phyloP scores from a whole-genome alignment of 1,140 invertebrate genomes.

The Monomorium pharaonis region DNA sequence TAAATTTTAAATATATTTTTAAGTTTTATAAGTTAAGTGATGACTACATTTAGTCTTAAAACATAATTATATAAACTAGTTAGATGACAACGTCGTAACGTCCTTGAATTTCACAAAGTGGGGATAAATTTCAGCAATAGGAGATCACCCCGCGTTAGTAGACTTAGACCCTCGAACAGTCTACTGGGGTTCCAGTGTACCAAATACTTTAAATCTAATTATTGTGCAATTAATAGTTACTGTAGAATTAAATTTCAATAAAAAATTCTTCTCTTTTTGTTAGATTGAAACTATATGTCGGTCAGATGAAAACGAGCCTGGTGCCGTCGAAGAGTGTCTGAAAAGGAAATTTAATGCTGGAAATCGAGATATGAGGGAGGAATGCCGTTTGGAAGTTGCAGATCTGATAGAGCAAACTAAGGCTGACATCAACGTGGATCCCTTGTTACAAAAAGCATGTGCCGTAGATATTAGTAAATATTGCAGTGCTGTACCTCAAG shows the following conservation, averaged over 20 bases:
- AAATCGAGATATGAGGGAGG: slow-evolving; percentile 89
- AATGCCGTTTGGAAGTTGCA: slow-evolving; percentile 93
- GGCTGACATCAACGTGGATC: slow-evolving; percentile 94
- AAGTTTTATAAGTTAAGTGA: too few species aligned
- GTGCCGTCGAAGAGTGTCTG: slow-evolving; percentile 94
- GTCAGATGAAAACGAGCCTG: slow-evolving; percentile 82
- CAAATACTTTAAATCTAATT: background rate
- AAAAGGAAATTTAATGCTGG: slow-evolving; percentile 90
- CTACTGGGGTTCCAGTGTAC: too few species aligned
- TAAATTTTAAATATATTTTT: too few species aligned
- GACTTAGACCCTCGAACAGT: too few species aligned
- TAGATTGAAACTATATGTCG: slow-evolving; percentile 82
- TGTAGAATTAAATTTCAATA: background rate
- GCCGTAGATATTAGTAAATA: slow-evolving; percentile 92
- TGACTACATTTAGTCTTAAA: too few species aligned
- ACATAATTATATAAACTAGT: too few species aligned
- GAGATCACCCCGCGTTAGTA: too few species aligned
- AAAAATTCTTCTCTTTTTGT: slow-evolving; percentile 22
- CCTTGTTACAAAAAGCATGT: slow-evolving; percentile 91
- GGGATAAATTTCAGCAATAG: too few species aligned
- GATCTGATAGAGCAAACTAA: slow-evolving; percentile 92
- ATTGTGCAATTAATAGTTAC: background rate
- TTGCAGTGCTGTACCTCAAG: slow-evolving; percentile 93
- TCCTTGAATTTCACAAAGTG: too few species aligned
- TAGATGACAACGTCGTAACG: too few species aligned